Base-by-base conservation (phyloP, 2,888 invertebrate species). In the Bembecia ichneumoniformis region DNA sequence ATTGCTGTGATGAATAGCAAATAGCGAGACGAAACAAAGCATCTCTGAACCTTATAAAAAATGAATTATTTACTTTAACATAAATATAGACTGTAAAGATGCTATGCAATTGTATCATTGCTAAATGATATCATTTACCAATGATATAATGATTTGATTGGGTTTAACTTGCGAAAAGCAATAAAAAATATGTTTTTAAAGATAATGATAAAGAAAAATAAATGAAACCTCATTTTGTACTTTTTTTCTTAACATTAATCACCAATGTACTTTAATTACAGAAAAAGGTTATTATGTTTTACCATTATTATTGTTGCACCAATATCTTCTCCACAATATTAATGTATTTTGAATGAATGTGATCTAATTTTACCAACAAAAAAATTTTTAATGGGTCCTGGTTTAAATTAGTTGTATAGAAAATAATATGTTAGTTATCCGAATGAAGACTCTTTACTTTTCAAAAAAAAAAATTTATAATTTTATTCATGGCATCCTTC, bases 351-450 rank as follows among this genome's bases (percentile, higher is more conserved):
- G 51, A 47, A 35, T 51, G 48, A 1, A 47, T 16, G 15, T 11
- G 50, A 46, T 35, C 50, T 46, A 34, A 47, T 47, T 50, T 47
- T 47, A n/a, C 50, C 47, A 50, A 50, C n/a, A n/a, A 50, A 47
- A 50, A 50, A n/a, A 35, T 50, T 50, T 47, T 35, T 28, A 47
- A 40, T 4, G 50, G 50, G 40, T 50, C 50, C 35, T 50, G 50
- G 15, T 50, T 50, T 47, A 50, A 47, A 47, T 50, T 50, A 34
- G 47, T 43, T 13, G 47, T 50, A 43, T 50, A 50, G 36, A 16
- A 35, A 49, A 13, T 36, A 36, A n/a, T 36, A 11, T 36, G 13
- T 36, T 13, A 2, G n/a, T 36, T n/a, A 36, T 36, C 13, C 36
- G 11, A n/a, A n/a, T n/a, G n/a, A n/a, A n/a, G n/a, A n/a, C n/a